Evolutionary conservation across 1,140 invertebrate genomes (phyloP).

Genomic region (Sarcophaga bullata): DNA sequence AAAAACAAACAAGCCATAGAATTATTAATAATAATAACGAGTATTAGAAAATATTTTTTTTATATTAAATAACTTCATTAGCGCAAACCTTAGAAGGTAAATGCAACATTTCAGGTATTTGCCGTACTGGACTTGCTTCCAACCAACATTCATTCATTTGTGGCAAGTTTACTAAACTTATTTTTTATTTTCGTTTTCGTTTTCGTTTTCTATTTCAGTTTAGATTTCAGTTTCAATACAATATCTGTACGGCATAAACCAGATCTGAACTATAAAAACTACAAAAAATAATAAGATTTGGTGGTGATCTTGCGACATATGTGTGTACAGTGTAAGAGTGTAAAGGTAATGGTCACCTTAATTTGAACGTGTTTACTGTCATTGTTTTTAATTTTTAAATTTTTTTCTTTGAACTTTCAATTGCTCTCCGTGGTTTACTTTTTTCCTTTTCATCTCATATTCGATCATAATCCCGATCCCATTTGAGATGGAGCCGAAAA

Average conservation of each 20-base stretch:
- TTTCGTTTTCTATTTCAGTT: background rate
- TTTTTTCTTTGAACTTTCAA: no score
- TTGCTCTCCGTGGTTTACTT: no score
- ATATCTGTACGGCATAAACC: background rate
- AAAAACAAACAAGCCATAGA: no score
- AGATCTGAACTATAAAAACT: background rate
- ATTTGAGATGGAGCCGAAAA: no score
- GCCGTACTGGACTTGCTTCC: background rate
- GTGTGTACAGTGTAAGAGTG: background rate
- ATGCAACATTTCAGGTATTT: background rate
- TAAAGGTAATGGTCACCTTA: background rate
- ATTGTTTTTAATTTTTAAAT: no score
- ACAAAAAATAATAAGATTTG: background rate
- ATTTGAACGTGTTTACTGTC: background rate
- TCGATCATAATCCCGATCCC: no score
- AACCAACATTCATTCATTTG: background rate
- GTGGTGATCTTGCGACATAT: background rate
- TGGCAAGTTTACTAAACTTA: background rate
- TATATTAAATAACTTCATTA: conserved; percentile 22
- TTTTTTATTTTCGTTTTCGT: background rate
- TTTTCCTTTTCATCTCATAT: no score
- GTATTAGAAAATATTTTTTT: background rate
- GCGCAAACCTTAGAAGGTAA: background rate
- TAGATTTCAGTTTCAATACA: background rate
- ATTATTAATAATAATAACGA: no score